These are phyloP conservation scores for Tachycineta bicolor DNA, from an alignment of 2,113 vertebrate species.

Conservation along the genomic window DNA sequence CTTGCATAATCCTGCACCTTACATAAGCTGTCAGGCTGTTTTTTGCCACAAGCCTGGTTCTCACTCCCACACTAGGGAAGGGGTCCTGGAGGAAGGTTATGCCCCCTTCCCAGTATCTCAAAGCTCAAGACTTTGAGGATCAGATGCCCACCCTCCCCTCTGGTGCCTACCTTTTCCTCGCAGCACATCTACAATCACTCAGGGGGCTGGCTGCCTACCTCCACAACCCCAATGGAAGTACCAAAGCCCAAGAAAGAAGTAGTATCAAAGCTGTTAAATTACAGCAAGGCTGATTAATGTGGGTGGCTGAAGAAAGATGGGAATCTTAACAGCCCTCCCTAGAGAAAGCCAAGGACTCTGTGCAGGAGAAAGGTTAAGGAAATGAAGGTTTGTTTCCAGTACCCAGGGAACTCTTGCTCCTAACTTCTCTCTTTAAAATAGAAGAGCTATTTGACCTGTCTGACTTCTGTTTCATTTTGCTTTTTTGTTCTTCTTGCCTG, in stretches of 20 bases:
- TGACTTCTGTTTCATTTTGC: background rate
- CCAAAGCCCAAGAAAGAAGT: background rate
- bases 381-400: background rate
- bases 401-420: background rate
- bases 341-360: background rate
- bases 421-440: background rate
- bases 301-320: background rate
- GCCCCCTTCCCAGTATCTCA: background rate
- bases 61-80: background rate
- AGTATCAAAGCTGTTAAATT: background rate
- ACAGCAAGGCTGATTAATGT: background rate
- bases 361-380: background rate
- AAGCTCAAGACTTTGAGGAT: background rate
- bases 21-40: background rate
- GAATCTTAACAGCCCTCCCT: background rate
- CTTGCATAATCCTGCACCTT: background rate
- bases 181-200: background rate
- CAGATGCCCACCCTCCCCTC: background rate
- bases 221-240: background rate
- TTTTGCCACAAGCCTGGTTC: background rate
- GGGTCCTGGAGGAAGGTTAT: background rate
- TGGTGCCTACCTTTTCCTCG: fast-evolving
- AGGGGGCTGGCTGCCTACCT: background rate
- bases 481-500: background rate
- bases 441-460: background rate